These are phyloP conservation scores for Sussaba pulchella DNA, from an alignment of 2,888 invertebrate genomes.

Conservation along the genomic window DNA sequence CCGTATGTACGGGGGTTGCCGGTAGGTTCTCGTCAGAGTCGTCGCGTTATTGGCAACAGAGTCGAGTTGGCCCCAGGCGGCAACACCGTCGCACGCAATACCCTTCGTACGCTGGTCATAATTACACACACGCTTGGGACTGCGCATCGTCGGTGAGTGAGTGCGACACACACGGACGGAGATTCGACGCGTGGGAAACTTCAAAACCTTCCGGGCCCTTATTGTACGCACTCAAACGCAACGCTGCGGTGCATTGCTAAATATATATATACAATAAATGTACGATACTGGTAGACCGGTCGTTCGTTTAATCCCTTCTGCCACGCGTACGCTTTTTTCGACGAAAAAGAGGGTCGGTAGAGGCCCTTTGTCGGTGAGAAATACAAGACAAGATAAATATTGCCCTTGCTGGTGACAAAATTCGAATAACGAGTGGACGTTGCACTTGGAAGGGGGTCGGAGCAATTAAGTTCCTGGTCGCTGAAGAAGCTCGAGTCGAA, in stretches of 20 bases:
- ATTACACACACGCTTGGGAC: slow-evolving; percentile 59
- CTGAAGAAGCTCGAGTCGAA: neutral
- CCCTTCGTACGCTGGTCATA: slow-evolving; percentile 65
- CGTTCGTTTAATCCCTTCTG: slow-evolving; percentile 18
- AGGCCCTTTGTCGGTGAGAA: neutral
- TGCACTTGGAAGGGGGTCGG: no score
- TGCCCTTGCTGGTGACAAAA: neutral
- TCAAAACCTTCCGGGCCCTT: slow-evolving; percentile 42
- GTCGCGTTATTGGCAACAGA: slow-evolving; percentile 59
- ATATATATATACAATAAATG: neutral
- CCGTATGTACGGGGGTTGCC: slow-evolving; percentile 44
- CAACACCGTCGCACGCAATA: slow-evolving; percentile 68
- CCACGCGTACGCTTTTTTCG: slow-evolving; percentile 24
- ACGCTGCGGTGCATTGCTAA: neutral
- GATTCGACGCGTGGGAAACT: slow-evolving; percentile 66
- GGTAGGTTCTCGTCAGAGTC: slow-evolving; percentile 38
- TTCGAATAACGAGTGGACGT: no score
- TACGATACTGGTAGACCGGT: neutral
- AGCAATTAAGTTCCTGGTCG: no score
- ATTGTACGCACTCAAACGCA: neutral
- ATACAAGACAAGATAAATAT: no score
- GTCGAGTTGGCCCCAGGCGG: slow-evolving; percentile 65
- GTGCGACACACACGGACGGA: slow-evolving; percentile 55
- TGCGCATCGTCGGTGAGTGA: slow-evolving; percentile 65
- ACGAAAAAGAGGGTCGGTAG: neutral